Percentiles rank a stretch among this genome's conserved stretches.
Conservation (phyloP, 2,797 vertebrate species). For the Aselliscus stoliczkanus region DNA sequence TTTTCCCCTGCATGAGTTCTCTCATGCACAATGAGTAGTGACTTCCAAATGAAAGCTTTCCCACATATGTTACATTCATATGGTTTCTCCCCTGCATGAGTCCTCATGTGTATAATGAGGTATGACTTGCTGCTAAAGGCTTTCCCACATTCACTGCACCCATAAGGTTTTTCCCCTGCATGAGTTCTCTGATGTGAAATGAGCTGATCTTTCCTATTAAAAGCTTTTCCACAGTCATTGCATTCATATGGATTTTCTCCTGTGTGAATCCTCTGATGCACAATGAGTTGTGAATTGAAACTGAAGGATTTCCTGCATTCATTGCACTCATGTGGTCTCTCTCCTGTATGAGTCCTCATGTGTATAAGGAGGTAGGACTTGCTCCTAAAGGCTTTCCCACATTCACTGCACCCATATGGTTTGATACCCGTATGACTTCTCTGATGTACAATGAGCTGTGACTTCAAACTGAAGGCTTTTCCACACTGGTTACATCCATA, state of each 20-base stretch:
- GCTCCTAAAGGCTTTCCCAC: conserved; percentile 32
- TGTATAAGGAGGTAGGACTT: conserved; percentile 35
- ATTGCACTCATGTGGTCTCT: not conserved
- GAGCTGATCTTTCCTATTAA: conserved; percentile 45
- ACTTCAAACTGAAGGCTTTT: conserved; percentile 19
- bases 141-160: conserved; percentile 45
- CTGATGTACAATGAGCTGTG: conserved; percentile 37
- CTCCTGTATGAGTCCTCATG: not conserved
- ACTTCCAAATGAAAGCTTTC: conserved; percentile 51
- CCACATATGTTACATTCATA: conserved; percentile 30
- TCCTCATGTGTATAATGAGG: conserved; percentile 26
- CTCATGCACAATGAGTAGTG: conserved; percentile 38
- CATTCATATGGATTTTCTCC: conserved; percentile 32
- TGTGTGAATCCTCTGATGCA: conserved; percentile 22
- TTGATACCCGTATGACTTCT: conserved; percentile 31
- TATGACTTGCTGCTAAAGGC: conserved; percentile 52
- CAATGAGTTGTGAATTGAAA: conserved; percentile 18
- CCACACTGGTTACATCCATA: not conserved
- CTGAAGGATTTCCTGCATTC: conserved; percentile 39
- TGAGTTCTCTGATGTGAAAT: conserved; percentile 39
- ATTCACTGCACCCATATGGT: conserved; percentile 20
- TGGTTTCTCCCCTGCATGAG: conserved; percentile 42
- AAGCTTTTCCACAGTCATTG: conserved; percentile 3
- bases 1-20: conserved; percentile 3
- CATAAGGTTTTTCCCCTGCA: conserved; percentile 25